Evolutionary conservation across 2,888 invertebrate genomes (phyloP), one percentile per base, ranked within the genome.

Genomic region (Limnephilus lunatus): DNA sequence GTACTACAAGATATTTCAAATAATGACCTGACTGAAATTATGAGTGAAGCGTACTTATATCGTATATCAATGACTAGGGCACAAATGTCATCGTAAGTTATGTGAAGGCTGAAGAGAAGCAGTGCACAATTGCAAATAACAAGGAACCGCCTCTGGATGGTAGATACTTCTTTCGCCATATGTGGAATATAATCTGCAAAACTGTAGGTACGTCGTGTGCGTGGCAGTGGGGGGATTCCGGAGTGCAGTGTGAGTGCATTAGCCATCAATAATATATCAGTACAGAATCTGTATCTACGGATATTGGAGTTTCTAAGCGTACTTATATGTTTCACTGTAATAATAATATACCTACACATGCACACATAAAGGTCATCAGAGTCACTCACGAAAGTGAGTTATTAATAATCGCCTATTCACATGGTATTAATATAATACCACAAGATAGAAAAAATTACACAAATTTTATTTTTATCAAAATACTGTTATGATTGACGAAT

Each of bases 161-260:
- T 88, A 48, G 86, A 44, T 48, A 92, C 32, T 48, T 48, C 44
- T 68, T 39, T 30, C 30, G 87, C 91, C 92, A 90, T 90, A 93
- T 93, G 92, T 92, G 92, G 90, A 93, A 92, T 90, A 92, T 93
- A 92, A 93, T 93, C 92, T 87, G 89, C 82, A 91, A 90, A 90
- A 91, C 91, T 91, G 85, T 35, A 35, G 35, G 35, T 81, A 85
- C 85, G 85, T 86, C 90, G 80, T 25, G 19, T 68, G 32, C 68
- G 19, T 68, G 68, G 32, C 3, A 32, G 3, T 85, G 90, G 90
- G 90, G 83, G 83, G 68, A 19, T 25, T 30, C 5, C n/a, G 25
- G 68, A 90, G 85, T 90, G 90, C 90, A 85, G 7, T 30, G 39
- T 25, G 80, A 81, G 68, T 85, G 90, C 83, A 90, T 30, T 53